Evolutionary conservation across 2,797 vertebrate species (phyloP).

Genomic region (Dendrocincla tyrannina): DNA sequence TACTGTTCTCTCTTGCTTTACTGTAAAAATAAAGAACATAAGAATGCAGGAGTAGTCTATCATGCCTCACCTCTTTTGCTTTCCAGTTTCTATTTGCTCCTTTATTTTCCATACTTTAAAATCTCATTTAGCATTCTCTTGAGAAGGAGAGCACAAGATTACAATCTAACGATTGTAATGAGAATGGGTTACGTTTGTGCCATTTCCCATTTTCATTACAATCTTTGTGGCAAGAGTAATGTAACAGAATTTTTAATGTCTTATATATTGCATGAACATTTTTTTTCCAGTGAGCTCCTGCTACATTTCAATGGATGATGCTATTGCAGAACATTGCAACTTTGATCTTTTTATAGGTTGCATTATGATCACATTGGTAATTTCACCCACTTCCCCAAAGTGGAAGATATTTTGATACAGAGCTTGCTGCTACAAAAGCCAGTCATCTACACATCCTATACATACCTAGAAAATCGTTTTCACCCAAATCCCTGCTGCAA

Average conservation of each 20-base stretch:
- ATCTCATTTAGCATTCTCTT: slow-evolving; percentile 81
- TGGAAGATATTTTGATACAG: slow-evolving; percentile 74
- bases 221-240: slow-evolving; percentile 81
- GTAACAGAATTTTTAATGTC: slow-evolving; percentile 81
- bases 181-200: slow-evolving; percentile 81
- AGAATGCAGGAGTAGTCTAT: slow-evolving; percentile 66
- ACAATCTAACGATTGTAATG: slow-evolving; percentile 81
- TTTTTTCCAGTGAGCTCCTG: slow-evolving; percentile 54
- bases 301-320: slow-evolving; percentile 60
- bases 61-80: slow-evolving; percentile 73
- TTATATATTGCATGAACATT: slow-evolving; percentile 75
- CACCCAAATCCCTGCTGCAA: slow-evolving; percentile 21
- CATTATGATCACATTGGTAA: slow-evolving; percentile 69
- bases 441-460: slow-evolving; percentile 42
- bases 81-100: slow-evolving; percentile 77
- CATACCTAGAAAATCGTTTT: slow-evolving; percentile 45
- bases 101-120: slow-evolving; percentile 81
- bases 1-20: slow-evolving; percentile 9
- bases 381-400: slow-evolving; percentile 73
- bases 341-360: slow-evolving; percentile 78
- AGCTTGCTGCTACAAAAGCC: slow-evolving; percentile 59
- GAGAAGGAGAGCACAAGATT: slow-evolving; percentile 79
- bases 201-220: slow-evolving; percentile 81
- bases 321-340: slow-evolving; percentile 59
- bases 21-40: slow-evolving; percentile 57